These are phyloP conservation scores for Marasmarcha lunaedactyla DNA, from an alignment of 2,888 invertebrate species.

Conservation along the genomic window DNA sequence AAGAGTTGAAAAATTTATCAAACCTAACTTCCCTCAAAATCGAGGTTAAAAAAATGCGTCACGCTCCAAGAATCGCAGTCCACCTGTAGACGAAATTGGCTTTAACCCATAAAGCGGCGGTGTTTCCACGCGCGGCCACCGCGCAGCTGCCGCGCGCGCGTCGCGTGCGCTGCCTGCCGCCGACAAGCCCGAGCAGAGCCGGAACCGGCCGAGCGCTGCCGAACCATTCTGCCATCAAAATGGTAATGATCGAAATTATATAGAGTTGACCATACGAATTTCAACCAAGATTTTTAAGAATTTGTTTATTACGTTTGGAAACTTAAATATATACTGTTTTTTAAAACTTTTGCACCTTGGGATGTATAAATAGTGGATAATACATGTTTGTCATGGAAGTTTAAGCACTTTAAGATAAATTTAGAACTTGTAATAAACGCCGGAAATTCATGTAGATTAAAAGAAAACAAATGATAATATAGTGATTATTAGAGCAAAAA, in stretches of 20 bases:
- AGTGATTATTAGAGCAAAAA: neutral
- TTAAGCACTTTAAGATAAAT: no score
- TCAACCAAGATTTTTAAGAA: no score
- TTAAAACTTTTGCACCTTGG: no score
- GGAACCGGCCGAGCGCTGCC: slow-evolving; percentile 32
- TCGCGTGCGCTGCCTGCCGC: slow-evolving; percentile 55
- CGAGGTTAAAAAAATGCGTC: neutral
- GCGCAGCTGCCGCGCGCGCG: slow-evolving; percentile 37
- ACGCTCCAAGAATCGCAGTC: neutral
- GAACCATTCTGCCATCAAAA: slow-evolving; percentile 35
- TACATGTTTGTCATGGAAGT: no score
- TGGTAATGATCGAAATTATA: slow-evolving; percentile 22
- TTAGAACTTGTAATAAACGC: neutral
- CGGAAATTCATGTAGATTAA: neutral
- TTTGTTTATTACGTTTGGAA: no score
- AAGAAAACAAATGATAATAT: neutral
- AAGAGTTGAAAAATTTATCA: no score
- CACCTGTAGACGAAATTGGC: slow-evolving; percentile 1
- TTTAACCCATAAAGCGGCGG: neutral
- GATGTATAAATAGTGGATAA: no score
- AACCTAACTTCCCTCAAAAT: no score
- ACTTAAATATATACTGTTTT: no score
- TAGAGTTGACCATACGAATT: no score
- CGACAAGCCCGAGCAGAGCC: slow-evolving; percentile 26
- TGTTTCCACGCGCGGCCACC: slow-evolving; percentile 47